A percentile compares a stretch with the other conserved stretches of the same genome.
Conservation (phyloP, 2,797 vertebrate species). For the Aldrovandia affinis region DNA sequence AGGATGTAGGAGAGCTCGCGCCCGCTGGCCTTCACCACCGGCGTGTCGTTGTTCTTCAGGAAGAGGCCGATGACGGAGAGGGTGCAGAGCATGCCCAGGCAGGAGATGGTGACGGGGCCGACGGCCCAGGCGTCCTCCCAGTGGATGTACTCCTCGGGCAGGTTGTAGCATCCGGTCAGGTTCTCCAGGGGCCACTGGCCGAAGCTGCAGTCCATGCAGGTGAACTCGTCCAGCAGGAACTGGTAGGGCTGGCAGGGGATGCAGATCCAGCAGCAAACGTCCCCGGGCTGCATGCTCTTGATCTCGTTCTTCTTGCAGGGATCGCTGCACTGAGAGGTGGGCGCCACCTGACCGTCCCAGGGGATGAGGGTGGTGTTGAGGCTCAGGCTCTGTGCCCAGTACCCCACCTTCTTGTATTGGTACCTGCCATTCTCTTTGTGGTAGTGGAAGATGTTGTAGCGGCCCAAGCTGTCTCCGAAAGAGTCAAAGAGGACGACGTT, state of each 20-base stretch:
- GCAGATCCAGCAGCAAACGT: slow-evolving; percentile 99
- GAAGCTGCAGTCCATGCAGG: slow-evolving; percentile 89
- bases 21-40: slow-evolving; percentile 94
- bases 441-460: slow-evolving; percentile 98
- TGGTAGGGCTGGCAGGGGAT: slow-evolving; percentile 94
- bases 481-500: slow-evolving; percentile 87
- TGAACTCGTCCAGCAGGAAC: slow-evolving; percentile 91
- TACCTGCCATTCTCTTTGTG: slow-evolving; percentile 81
- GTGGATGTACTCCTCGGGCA: slow-evolving; percentile 95
- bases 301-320: slow-evolving; percentile 95
- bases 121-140: slow-evolving; percentile 97
- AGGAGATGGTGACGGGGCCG: slow-evolving; percentile 91
- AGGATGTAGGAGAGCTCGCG: slow-evolving; percentile 97
- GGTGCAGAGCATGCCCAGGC: slow-evolving; percentile 91
- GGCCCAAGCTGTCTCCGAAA: slow-evolving; percentile 90
- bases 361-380: slow-evolving; percentile 85
- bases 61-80: slow-evolving; percentile 90
- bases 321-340: slow-evolving; percentile 96
- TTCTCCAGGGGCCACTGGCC: slow-evolving; percentile 93
- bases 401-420: slow-evolving; percentile 90
- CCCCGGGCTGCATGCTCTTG: slow-evolving; percentile 97
- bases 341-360: slow-evolving; percentile 78
- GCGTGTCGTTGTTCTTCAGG: slow-evolving; percentile 88
- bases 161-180: slow-evolving; percentile 88
- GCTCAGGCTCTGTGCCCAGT: slow-evolving; percentile 90